Base-by-base conservation (phyloP, 2,797 vertebrate species). In the Sebastes trivittatus region DNA sequence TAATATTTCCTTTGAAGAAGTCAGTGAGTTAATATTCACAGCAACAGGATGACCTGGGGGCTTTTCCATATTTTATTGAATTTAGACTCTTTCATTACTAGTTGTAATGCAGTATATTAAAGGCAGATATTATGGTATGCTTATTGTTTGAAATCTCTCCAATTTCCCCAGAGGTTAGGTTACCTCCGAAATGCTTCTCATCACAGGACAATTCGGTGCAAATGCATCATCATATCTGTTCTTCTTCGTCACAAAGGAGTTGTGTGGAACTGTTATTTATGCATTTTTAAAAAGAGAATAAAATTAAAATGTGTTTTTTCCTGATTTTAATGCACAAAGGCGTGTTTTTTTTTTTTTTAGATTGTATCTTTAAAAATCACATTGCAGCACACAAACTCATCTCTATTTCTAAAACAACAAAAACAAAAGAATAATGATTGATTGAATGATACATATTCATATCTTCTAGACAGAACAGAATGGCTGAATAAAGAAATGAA, bases 61-160 rank as follows among this genome's bases (percentile, higher is more conserved):
- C 69, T 75, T 56, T 80, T 68, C 11, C 7, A 73, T 77, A 65
- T 79, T 70, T 77, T 14, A 69, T 25, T 81, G 23, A 83, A 76
- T 75, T 75, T 16, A 59, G 20, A 84, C 38, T 79, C 8, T 38
- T 69, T 55, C 66, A 82, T 78, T 52, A 67, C 7, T 11, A 7
- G 11, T 68, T 72, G 34, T 76, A 52, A 78, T 32, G 18, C 11
- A 52, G 23, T 10, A 60, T 22, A 54, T 60, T 18, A 56, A 68
- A 58, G 56, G 13, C 27, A 68, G 27, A 55, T 72, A 56, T 58
- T 38, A 22, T 61, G n/a, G 18, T 11, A 23, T 46, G 5, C 18
- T 29, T 66, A 60, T 18, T 55, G 29, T 42, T 64, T 2, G 76
- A 65, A 65, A 56, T n/a, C 18, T 27, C 6, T 13, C 1, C 3